These are phyloP conservation scores for Linnaemya vulpina DNA, from an alignment of 2,888 invertebrate genomes.

Conservation along the genomic window DNA sequence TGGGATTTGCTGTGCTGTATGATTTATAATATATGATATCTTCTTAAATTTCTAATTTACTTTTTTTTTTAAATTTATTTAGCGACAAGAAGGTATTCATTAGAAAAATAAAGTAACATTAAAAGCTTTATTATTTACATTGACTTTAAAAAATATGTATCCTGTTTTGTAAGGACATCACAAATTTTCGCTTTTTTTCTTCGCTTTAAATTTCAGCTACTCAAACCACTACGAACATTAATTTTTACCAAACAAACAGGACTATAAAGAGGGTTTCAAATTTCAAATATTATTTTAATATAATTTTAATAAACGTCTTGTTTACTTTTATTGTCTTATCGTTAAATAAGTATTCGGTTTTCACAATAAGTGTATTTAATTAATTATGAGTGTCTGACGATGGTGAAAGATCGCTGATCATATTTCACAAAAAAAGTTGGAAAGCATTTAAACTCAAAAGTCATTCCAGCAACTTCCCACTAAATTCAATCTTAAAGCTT, in stretches of 20 bases:
- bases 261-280: conserved; percentile 45
- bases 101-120: neutral
- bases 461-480: too few species aligned
- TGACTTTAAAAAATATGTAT: too few species aligned
- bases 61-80: too few species aligned
- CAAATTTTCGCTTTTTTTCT: neutral
- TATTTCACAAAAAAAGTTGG: too few species aligned
- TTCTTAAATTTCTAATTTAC: too few species aligned
- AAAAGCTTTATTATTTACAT: too few species aligned
- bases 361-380: conserved; percentile 65
- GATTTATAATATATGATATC: too few species aligned
- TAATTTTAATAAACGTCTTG: conserved; percentile 68
- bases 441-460: too few species aligned
- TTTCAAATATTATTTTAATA: conserved; percentile 71
- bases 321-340: conserved; percentile 5
- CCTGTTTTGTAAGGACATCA: conserved; percentile 7
- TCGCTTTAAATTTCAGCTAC: conserved; percentile 3
- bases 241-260: neutral
- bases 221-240: conserved; percentile 28
- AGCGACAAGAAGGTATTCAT: neutral
- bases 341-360: neutral
- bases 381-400: conserved; percentile 73
- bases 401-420: too few species aligned
- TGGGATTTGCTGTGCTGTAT: too few species aligned
- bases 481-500: too few species aligned